Percentiles rank a stretch among this genome's conserved stretches.
These are phyloP conservation scores for Drosophila arawakana DNA, from an alignment of 1,140 invertebrate species.

Conservation along the genomic window DNA sequence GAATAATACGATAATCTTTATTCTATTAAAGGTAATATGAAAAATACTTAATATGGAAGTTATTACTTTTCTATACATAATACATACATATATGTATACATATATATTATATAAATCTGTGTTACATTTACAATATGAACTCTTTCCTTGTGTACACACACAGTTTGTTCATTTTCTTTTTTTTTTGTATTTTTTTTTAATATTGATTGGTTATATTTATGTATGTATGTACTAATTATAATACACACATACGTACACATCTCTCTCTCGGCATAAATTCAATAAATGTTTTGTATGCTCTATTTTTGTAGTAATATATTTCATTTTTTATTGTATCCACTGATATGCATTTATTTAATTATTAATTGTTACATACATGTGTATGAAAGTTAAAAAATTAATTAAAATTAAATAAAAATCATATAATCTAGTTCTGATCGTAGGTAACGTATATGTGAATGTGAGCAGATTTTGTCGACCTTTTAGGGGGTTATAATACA, in stretches of 20 bases:
- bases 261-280: conserved; percentile 6
- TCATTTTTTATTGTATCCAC: conserved; percentile 65
- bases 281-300: conserved; percentile 17
- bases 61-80: conserved; percentile 75
- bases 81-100: conserved; percentile 48
- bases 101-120: conserved; percentile 49
- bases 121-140: conserved; percentile 62
- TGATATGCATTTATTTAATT: conserved; percentile 77
- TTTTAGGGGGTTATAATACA: not conserved
- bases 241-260: conserved; percentile 23
- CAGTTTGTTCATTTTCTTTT: conserved; percentile 34
- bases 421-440: conserved; percentile 8
- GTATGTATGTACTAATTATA: conserved; percentile 35
- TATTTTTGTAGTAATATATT: conserved; percentile 16
- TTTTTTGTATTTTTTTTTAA: conserved; percentile 35
- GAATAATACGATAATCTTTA: conserved; percentile 79
- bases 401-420: not conserved
- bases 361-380: conserved; percentile 37
- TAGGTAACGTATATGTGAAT: not conserved
- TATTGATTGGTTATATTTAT: conserved; percentile 52
- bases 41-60: conserved; percentile 82
- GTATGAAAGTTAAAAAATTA: conserved; percentile 15
- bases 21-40: conserved; percentile 80
- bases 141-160: conserved; percentile 68
- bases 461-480: conserved; percentile 11